phyloP scores from a whole-genome alignment of 2,888 invertebrate genomes.

The Hyles lineata region DNA sequence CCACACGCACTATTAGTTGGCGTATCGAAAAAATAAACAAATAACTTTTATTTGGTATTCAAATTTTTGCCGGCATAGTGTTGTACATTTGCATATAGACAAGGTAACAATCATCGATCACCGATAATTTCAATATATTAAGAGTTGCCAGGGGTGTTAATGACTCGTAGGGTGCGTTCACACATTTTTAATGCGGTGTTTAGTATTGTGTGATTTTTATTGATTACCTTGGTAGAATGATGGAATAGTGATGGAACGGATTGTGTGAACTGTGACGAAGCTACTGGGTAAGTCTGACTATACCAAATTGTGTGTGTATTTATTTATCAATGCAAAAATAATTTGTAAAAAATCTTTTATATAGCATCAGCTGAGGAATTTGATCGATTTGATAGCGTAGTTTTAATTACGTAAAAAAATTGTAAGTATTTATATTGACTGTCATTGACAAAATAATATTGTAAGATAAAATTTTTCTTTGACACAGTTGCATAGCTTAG shows the following conservation, averaged over 20 bases:
- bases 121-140: constrained; percentile 66
- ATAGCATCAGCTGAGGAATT: too few species aligned
- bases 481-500: too few species aligned
- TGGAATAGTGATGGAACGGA: background rate
- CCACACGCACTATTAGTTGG: constrained; percentile 67
- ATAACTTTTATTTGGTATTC: constrained; percentile 75
- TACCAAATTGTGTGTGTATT: too few species aligned
- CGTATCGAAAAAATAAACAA: constrained; percentile 76
- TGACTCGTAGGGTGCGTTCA: constrained; percentile 50
- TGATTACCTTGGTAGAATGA: background rate
- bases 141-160: constrained; percentile 53
- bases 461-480: too few species aligned
- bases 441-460: too few species aligned
- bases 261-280: background rate
- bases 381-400: too few species aligned
- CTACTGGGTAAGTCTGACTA: background rate
- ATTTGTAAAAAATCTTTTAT: too few species aligned
- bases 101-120: constrained; percentile 74
- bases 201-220: background rate
- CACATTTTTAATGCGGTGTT: constrained; percentile 41
- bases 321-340: too few species aligned
- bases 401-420: too few species aligned
- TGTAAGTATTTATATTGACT: too few species aligned
- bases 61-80: constrained; percentile 69
- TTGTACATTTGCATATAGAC: constrained; percentile 79